phyloP scores from a whole-genome alignment of 2,797 vertebrate species.

The Micrastur ruficollis region DNA sequence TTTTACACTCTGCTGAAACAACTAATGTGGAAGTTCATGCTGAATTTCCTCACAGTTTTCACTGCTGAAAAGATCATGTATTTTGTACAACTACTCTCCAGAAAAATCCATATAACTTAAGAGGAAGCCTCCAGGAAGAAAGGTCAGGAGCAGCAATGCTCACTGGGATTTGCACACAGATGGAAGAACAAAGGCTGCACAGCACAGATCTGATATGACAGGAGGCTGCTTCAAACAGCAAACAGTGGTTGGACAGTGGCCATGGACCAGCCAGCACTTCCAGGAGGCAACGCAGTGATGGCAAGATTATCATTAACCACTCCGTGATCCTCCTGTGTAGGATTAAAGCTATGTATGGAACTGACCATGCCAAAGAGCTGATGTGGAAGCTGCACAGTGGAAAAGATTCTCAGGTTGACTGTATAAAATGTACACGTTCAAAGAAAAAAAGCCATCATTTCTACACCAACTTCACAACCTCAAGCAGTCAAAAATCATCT shows the following conservation, averaged over 20 bases:
- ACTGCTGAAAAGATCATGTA: background rate
- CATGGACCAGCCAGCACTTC: background rate
- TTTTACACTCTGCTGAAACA: background rate
- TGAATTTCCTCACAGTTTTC: background rate
- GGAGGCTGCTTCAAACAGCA: background rate
- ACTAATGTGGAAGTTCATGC: background rate
- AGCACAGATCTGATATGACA: background rate
- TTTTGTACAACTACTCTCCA: background rate
- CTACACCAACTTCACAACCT: background rate
- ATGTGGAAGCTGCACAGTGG: background rate
- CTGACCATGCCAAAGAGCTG: background rate
- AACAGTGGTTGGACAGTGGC: background rate
- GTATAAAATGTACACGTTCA: background rate
- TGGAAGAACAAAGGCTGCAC: background rate
- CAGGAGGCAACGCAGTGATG: background rate
- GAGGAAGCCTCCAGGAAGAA: background rate
- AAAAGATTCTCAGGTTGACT: background rate
- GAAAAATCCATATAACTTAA: background rate
- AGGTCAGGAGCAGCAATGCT: background rate
- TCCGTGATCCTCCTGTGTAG: background rate
- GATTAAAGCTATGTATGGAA: background rate
- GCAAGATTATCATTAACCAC: background rate
- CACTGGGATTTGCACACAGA: background rate
- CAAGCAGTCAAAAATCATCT: background rate
- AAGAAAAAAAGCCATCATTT: background rate